phyloP scores from a whole-genome alignment of 2,113 vertebrate genomes.

The Carlito syrichta region DNA sequence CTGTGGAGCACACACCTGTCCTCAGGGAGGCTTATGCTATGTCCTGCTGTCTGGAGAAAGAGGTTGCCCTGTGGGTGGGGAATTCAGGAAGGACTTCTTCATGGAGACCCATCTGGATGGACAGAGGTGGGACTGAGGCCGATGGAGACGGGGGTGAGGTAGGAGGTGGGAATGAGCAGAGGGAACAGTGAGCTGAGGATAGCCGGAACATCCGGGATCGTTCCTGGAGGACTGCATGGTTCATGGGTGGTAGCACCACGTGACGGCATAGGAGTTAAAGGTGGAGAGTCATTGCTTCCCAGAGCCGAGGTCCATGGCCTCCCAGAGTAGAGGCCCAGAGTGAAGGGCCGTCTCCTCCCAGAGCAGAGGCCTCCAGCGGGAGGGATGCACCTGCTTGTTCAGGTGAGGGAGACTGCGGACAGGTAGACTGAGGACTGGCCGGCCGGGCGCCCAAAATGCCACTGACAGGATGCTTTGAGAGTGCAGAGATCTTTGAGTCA shows the following conservation, averaged over 20 bases:
- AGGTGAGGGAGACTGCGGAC: no score
- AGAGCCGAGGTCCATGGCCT: background rate
- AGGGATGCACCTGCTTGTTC: no score
- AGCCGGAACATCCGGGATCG: background rate
- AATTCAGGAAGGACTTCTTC: background rate
- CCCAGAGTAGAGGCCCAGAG: background rate
- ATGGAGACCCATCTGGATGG: background rate
- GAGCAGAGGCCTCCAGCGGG: fast-evolving
- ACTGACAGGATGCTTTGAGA: background rate
- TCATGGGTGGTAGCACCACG: fast-evolving
- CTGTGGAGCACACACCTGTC: fast-evolving
- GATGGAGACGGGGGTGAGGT: background rate
- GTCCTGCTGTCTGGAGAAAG: background rate
- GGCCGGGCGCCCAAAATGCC: background rate
- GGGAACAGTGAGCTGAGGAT: background rate
- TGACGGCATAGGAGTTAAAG: background rate
- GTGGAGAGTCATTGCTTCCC: background rate
- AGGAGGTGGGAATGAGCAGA: background rate
- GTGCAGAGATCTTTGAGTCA: background rate
- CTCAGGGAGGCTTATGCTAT: background rate
- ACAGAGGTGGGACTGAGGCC: background rate
- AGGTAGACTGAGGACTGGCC: no score
- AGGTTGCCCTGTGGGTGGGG: background rate
- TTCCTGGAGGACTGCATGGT: no score
- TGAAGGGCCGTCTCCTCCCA: no score